Conservation (phyloP, 2,113 vertebrate genomes). For the Sinocyclocheilus anophthalmus region DNA sequence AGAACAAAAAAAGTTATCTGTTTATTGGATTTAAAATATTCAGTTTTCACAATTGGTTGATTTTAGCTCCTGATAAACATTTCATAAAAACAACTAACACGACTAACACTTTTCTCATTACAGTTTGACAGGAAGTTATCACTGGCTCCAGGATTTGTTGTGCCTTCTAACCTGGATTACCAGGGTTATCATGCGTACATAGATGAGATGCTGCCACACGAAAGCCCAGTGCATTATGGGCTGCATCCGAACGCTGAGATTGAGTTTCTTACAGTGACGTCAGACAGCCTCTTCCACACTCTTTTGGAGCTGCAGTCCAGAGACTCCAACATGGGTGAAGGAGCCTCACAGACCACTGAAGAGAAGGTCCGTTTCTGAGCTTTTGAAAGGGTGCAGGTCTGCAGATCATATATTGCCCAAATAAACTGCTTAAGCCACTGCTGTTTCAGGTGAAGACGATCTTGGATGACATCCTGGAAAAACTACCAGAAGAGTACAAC, state of each 20-base stretch:
- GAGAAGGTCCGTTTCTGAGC: constrained; percentile 74
- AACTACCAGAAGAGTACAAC: constrained; percentile 78
- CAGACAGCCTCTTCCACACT: constrained; percentile 78
- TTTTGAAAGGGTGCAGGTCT: neutral
- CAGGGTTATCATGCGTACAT: constrained; percentile 77
- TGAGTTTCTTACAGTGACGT: constrained; percentile 78
- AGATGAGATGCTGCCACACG: constrained; percentile 76
- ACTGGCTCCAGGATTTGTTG: constrained; percentile 75
- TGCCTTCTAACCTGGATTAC: constrained; percentile 79
- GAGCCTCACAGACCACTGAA: constrained; percentile 75
- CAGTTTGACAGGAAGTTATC: constrained; percentile 78
- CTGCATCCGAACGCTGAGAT: constrained; percentile 77
- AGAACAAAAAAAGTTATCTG: neutral
- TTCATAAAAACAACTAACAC: neutral
- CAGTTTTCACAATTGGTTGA: neutral
- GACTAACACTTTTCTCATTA: neutral
- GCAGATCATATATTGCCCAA: neutral
- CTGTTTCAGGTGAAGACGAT: constrained; percentile 75
- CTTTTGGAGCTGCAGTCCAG: constrained; percentile 83
- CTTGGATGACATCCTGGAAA: constrained; percentile 75
- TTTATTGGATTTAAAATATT: neutral
- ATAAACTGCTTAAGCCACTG: neutral
- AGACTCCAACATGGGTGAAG: constrained; percentile 73
- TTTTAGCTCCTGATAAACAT: neutral
- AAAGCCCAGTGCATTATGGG: constrained; percentile 74